Base-by-base conservation (phyloP, 2,113 vertebrate species). In the Enhydra lutris region DNA sequence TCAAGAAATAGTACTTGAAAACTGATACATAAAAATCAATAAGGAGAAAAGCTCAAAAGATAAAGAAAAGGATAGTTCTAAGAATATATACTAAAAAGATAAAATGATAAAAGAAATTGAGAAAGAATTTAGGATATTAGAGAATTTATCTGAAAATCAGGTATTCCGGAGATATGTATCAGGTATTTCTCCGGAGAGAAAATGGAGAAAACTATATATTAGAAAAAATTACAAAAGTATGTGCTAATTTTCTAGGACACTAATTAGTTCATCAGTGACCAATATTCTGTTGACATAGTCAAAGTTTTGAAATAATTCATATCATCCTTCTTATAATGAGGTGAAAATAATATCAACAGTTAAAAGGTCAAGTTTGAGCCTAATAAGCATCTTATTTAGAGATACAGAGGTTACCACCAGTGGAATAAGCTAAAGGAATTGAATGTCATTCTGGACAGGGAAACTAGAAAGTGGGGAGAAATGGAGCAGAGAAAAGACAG, bases 271-370 rank as follows among this genome's bases (percentile, higher is more conserved):
- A 47, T 67, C 61, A 34, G 17, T 52, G 76, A 82, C 50, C 4
- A 15, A 85, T 24, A 80, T 39, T 87, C 50, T 85, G 29, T 71
- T 74, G 39, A 94, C 11, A 20, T 83, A 14, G 23, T 6, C 36
- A 52, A 84, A 94, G n/a, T 69, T 91, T 8, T 85, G 23, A 92
- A 84, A 59, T 95, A 80, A 80, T 94, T 83, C 76, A 79, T 79
- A 42, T 88, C 4, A 52, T 79, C 26, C 12, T 61, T 55, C 39
- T 74, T 93, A 42, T 91, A 65, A 93, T 57, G 47, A 0, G 42
- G 24, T n/a, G 65, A 52, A 95, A 93, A 81, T 50, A 73, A 79
- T 31, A 45, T 94, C 31, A 59, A 31, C 17, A 71, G 52, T 79
- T 88, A 80, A 88, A 93, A 91, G 57, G 55, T 42, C 82, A 91